Evolutionary conservation across 2,888 invertebrate genomes (phyloP).

Genomic region (Spilarctia lutea): DNA sequence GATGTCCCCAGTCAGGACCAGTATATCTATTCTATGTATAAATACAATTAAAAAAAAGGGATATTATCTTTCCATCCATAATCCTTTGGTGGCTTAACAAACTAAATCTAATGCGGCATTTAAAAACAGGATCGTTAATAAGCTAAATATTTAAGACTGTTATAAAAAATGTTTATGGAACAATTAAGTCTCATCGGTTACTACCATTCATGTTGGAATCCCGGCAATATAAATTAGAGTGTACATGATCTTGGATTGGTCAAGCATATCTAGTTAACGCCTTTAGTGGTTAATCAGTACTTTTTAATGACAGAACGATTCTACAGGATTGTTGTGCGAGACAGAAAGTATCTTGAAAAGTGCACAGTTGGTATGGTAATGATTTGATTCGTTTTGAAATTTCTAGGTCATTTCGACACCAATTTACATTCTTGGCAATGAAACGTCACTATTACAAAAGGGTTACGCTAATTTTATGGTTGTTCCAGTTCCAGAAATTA

Average conservation of each 20-base stretch:
- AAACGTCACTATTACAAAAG: conserved; percentile 30
- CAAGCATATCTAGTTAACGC: background rate
- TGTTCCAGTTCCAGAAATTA: conserved; percentile 36
- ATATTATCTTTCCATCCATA: background rate
- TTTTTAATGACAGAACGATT: no score
- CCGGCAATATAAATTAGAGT: conserved; percentile 9
- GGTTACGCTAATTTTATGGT: conserved; percentile 38
- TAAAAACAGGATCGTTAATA: conserved; percentile 35
- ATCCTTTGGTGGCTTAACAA: conserved; percentile 20
- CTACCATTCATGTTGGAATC: conserved; percentile 14
- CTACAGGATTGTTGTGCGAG: no score
- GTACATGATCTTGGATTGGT: conserved; percentile 23
- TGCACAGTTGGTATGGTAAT: conserved; percentile 2
- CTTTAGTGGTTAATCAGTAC: background rate
- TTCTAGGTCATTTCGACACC: conserved; percentile 29
- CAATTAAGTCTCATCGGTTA: conserved; percentile 12
- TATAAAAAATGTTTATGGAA: conserved; percentile 22
- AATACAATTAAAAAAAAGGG: background rate
- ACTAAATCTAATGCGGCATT: conserved; percentile 28
- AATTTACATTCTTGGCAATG: conserved; percentile 33
- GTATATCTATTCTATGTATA: background rate
- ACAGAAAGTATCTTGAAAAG: no score
- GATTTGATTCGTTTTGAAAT: conserved; percentile 24
- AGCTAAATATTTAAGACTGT: conserved; percentile 24
- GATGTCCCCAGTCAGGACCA: background rate